These are phyloP conservation scores for Amphibalanus amphitrite DNA, from an alignment of 1,140 invertebrate species.

Conservation along the genomic window DNA sequence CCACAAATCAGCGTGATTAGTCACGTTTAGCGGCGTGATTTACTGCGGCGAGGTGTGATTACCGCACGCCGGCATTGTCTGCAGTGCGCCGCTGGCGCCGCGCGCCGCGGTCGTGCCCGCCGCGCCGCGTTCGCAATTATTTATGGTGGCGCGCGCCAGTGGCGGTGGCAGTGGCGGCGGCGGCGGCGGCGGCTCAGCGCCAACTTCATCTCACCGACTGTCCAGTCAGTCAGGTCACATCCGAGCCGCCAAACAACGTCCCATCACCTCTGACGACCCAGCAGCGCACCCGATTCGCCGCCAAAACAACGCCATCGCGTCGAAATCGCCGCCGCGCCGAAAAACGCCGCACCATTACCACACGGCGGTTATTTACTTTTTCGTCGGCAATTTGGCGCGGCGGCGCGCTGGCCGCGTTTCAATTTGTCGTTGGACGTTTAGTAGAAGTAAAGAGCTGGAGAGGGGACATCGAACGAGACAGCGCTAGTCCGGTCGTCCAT, in stretches of 20 bases:
- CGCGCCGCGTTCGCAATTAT: background rate
- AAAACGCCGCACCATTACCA: background rate
- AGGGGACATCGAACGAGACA: conserved; percentile 6
- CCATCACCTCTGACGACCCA: background rate
- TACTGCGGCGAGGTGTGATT: background rate
- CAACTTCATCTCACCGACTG: no score
- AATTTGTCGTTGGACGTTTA: conserved; percentile 3
- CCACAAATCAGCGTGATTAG: background rate
- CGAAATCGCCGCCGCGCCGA: background rate
- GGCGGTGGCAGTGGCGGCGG: no score
- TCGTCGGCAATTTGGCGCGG: background rate
- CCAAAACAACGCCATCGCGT: no score
- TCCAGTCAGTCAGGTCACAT: no score
- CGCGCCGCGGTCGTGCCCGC: background rate
- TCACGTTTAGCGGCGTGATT: background rate
- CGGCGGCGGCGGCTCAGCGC: no score
- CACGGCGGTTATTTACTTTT: background rate
- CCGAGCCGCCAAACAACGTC: background rate
- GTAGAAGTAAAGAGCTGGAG: conserved; percentile 8
- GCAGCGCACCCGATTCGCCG: no score
- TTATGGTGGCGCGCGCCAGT: background rate
- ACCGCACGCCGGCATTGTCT: background rate
- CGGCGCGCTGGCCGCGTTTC: background rate
- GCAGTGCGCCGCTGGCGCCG: background rate
- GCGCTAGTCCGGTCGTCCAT: background rate